Evolutionary conservation across 2,888 invertebrate species (phyloP), one percentile per base, ranked within the genome.

Genomic region (Drosophila yooni): DNA sequence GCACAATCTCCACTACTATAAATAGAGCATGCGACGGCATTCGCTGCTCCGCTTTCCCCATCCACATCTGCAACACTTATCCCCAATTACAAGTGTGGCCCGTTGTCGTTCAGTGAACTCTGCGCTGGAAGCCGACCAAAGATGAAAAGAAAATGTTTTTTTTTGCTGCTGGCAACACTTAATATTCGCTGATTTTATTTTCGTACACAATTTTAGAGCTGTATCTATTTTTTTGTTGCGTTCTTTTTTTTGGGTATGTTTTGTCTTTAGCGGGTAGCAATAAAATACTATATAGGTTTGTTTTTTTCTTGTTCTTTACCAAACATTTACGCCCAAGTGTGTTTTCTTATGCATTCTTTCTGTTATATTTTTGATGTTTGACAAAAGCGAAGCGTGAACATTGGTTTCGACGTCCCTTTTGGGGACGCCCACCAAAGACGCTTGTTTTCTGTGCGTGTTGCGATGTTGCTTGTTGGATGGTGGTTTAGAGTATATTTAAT

Each of bases 401-500:
- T 68, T 82, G 75, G 72, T 65, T 85, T 89, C 89, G 85, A 68
- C 89, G 73, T n/a, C 15, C 25, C 15, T 15, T n/a, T 18, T 34
- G 7, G n/a, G 0, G 51, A 69, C 73, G 74, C 46, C 85, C 85
- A 85, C 85, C 82, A 82, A 76, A 67, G 89, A 89, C 85, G 88
- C 76, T 64, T 59, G 75, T 46, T 46, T 25, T 15, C 25, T 53
- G 59, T 72, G 67, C 46, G 63, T 51, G 56, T 29, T 66, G 46
- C 46, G 64, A 3, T 38, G 34, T 21, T 27, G 18, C 38, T 60
- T 27, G 54, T 43, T 29, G 10, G n/a, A 10, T 38, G 56, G 29
- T 43, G n/a, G 40, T 29, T 46, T 25, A 29, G 53, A 62, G 72
- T 48, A 18, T 40, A 65, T 71, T 95, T 95, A 96, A 93, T 96